Base-by-base conservation (phyloP, 2,888 invertebrate species). In the Tricholauxania praeusta region DNA sequence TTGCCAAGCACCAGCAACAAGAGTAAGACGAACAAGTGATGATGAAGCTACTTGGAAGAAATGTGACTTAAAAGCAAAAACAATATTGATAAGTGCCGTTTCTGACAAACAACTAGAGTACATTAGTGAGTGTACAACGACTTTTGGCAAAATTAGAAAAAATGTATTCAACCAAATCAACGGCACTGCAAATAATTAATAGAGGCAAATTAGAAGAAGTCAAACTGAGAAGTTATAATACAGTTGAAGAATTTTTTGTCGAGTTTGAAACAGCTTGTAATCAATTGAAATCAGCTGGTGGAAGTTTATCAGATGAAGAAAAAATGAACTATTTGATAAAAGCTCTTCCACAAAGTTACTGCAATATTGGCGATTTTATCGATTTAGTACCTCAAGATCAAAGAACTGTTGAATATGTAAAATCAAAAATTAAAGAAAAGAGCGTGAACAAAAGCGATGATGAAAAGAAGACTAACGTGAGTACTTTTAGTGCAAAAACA, bases 1-100 rank as follows among this genome's bases (percentile, higher is more conserved):
- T 48, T 68, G 57, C 19, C 59, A 48, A 15, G 48, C 53, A 59
- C 68, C 48, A 17, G 68, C 48, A 48, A 47, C 19, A 68, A 68
- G 57, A 68, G 57, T 22, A 68, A 68, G 49, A 68, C 22, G 22
- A 17, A 22, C 14, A 47, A n/a, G 14, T 14, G 57, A 68, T 17
- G 55, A 57, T n/a, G 68, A 57, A 49, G 47, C 12, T 48, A 17
- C 17, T 57, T 68, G 59, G 68, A 68, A 59, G 68, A 68, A 68
- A 48, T 48, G 22, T 59, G 55, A 68, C 49, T 17, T 68, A 12
- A 68, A 68, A 68, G 57, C 57, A 22, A 57, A 59, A 55, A 59
- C 68, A 47, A 48, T 57, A 48, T 19, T 48, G 19, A 68, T 57
- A 19, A 59, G 57, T 19, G 22, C 57, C 12, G 32, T 68, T 28